Conservation (phyloP, 2,113 vertebrate genomes). For the Phalacrocorax carbo region DNA sequence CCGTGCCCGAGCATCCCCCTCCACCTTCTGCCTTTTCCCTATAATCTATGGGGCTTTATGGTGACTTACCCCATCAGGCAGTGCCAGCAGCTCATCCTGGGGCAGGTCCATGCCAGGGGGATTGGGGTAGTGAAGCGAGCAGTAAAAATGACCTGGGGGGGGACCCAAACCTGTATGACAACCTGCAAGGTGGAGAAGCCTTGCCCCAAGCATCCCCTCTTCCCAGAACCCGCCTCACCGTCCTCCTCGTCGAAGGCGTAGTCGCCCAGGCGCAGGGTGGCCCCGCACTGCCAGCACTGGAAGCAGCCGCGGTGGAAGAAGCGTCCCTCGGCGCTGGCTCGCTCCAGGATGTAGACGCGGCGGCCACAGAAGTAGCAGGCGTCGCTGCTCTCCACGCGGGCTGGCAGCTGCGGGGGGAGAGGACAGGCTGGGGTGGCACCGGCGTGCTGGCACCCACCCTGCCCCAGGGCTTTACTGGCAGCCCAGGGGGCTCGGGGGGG, state of each 20-base stretch:
- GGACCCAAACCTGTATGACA: fast-evolving
- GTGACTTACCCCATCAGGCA: constrained; percentile 5
- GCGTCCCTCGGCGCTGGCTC: constrained; percentile 84
- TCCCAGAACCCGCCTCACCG: constrained; percentile 68
- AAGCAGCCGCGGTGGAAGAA: constrained; percentile 96
- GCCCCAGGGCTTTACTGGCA: not conserved
- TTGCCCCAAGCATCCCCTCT: not conserved
- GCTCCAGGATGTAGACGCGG: constrained; percentile 87
- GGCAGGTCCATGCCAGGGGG: not conserved
- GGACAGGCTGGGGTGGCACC: not conserved
- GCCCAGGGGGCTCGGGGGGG: not conserved
- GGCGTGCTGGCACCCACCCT: not conserved
- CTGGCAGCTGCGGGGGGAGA: not conserved
- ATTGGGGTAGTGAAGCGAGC: constrained; percentile 68
- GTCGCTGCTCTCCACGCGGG: constrained; percentile 66
- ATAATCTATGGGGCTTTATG: fast-evolving
- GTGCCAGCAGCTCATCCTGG: fast-evolving
- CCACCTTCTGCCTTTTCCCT: not conserved
- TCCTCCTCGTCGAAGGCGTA: constrained; percentile 78
- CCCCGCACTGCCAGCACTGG: constrained; percentile 79
- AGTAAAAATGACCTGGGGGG: constrained; percentile 70
- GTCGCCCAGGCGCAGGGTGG: constrained; percentile 84
- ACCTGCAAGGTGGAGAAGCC: not conserved
- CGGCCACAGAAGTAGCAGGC: constrained; percentile 85
- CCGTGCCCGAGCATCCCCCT: not conserved